Base-by-base conservation (phyloP, 2,888 invertebrate genomes). In the Coelopa pilipes region DNA sequence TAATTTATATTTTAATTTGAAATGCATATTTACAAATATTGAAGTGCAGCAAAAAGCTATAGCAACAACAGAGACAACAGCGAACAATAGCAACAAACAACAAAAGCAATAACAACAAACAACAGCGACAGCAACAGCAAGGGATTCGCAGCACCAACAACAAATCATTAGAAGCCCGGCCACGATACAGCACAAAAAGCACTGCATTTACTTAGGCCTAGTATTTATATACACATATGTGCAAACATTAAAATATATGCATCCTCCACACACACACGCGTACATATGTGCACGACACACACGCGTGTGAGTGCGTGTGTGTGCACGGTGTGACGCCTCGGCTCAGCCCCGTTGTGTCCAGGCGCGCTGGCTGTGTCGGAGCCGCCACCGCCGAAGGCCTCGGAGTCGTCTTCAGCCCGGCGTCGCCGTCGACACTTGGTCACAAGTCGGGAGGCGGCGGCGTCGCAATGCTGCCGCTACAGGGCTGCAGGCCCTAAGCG, bases 1-100 rank as follows among this genome's bases (percentile, higher is more conserved):
- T 4, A 62, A 62, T 62, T 62, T 62, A 62, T 62, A 62, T 62
- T 62, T 62, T 34, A 62, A 62, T 62, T 62, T 13, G 24, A 21
- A 62, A 34, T 13, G 62, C 24, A 34, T 34, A 59, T 17, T 11
- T 15, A n/a, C 49, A 49, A 49, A 15, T 9, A 19, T 21, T 13
- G 59, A n/a, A 59, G 17, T 11, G 2, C 7, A 59, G 59, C 4
- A 21, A 12, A 21, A 59, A 59, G 59, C n/a, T 7, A n/a, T 19
- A 34, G 15, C 17, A 62, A 34, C 34, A 19, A 59, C 59, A 34
- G 3, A 62, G 10, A 21, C 24, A 9, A 10, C 7, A 10, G 21
- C 24, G 19, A 11, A 11, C 24, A 9, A 13, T 57, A 57, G n/a
- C n/a, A n/a, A n/a, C n/a, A n/a, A n/a, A n/a, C n/a, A 60, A 9